Conservation (phyloP, 1,140 invertebrate species). For the Zaprionus gabonicus region DNA sequence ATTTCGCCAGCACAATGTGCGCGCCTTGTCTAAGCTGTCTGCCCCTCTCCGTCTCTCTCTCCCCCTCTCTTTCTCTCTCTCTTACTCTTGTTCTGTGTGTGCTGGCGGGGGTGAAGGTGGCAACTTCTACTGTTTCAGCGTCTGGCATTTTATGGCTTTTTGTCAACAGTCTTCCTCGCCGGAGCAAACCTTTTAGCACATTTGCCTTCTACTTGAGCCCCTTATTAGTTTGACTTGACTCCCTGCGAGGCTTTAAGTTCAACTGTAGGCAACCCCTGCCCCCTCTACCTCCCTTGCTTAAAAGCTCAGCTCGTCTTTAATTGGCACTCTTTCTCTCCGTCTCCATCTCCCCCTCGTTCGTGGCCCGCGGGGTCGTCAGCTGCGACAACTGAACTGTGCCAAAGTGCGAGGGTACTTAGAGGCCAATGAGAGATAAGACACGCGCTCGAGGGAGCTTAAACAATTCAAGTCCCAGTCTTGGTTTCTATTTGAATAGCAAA, state of each 20-base stretch:
- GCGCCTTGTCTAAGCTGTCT: constrained; percentile 20
- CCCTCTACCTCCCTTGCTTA: neutral
- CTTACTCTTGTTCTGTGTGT: neutral
- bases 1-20: constrained; percentile 61
- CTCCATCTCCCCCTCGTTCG: neutral
- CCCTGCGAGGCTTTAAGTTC: constrained; percentile 22
- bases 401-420: constrained; percentile 21
- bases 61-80: too few relatives aligned
- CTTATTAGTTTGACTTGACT: constrained; percentile 54
- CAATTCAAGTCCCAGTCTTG: constrained; percentile 26
- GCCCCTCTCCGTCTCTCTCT: constrained; percentile 1
- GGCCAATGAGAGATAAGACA: constrained; percentile 44
- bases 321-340: constrained; percentile 15
- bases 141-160: constrained; percentile 52
- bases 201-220: constrained; percentile 45
- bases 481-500: constrained; percentile 25
- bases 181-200: constrained; percentile 58
- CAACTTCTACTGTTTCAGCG: constrained; percentile 27
- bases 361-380: constrained; percentile 30
- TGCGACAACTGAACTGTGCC: constrained; percentile 37
- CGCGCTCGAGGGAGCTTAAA: constrained; percentile 28
- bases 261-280: neutral
- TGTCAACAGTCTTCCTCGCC: constrained; percentile 31
- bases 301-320: constrained; percentile 38
- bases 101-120: neutral